Conservation (phyloP, 2,113 vertebrate species). For the Dermatemys mawii region DNA sequence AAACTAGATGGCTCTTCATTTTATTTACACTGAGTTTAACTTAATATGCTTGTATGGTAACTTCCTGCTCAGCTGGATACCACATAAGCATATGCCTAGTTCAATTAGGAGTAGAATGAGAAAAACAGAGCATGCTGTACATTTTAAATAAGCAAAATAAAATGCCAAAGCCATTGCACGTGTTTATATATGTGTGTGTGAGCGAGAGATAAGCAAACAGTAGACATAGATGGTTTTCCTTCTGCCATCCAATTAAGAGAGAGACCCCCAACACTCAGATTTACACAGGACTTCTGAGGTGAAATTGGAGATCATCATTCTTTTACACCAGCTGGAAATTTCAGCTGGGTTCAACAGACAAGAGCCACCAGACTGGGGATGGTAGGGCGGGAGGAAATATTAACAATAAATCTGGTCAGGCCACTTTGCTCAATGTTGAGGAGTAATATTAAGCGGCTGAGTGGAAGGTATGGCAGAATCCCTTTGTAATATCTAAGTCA, state of each 20-base stretch:
- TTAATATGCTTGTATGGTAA: slow-evolving; percentile 66
- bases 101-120: slow-evolving; percentile 69
- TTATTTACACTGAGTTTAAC: slow-evolving; percentile 76
- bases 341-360: neutral
- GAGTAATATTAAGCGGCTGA: neutral
- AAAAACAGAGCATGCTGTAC: slow-evolving; percentile 26
- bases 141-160: slow-evolving; percentile 44
- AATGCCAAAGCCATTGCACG: neutral
- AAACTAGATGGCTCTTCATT: slow-evolving; percentile 53
- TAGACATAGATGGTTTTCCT: neutral
- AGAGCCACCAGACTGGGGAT: neutral
- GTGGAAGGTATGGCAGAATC: neutral
- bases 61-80: slow-evolving; percentile 80
- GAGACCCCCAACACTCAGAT: neutral
- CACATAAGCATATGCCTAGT: slow-evolving; percentile 78
- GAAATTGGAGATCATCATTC: neutral
- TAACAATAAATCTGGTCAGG: neutral
- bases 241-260: neutral
- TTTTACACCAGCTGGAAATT: slow-evolving; percentile 5
- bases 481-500: neutral
- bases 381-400: neutral
- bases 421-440: neutral
- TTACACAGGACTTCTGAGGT: neutral
- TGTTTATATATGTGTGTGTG: neutral
- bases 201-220: neutral